These are phyloP conservation scores for Coptodon rendalli DNA, from an alignment of 2,113 vertebrate genomes.

Conservation along the genomic window DNA sequence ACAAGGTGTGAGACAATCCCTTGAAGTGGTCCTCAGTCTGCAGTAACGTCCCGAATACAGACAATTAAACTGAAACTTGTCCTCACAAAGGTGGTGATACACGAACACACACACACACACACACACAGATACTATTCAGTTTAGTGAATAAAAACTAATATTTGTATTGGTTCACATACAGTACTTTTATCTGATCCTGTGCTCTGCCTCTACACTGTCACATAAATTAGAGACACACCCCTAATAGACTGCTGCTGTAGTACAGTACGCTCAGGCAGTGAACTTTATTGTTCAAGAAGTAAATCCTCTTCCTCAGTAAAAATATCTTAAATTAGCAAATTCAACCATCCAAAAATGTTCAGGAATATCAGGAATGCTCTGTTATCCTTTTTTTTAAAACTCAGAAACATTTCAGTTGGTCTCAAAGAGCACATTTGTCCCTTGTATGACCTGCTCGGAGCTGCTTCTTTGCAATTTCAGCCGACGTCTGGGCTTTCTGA, in stretches of 20 bases:
- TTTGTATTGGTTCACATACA: not conserved
- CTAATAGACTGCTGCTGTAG: not conserved
- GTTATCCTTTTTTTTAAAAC: not conserved
- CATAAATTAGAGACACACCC: not conserved
- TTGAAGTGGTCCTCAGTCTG: not conserved
- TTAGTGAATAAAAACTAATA: not conserved
- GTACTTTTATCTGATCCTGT: not conserved
- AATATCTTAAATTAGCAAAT: not conserved
- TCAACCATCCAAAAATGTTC: not conserved
- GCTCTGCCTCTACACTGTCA: not conserved
- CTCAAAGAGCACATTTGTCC: not conserved
- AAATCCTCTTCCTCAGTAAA: not conserved
- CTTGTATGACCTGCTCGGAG: not conserved
- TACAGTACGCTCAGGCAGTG: not conserved
- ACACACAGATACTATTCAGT: not conserved
- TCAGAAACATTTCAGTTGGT: not conserved
- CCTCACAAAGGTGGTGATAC: not conserved
- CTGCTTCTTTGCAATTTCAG: conserved; percentile 23
- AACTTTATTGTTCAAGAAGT: not conserved
- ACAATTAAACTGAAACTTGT: not conserved
- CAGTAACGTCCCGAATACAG: not conserved
- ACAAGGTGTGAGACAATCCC: not conserved
- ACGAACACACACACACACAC: not conserved
- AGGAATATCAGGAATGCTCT: not conserved
- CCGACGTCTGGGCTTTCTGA: not conserved